Evolutionary conservation across 2,797 vertebrate species (phyloP).

Genomic region (Artibeus lituratus): DNA sequence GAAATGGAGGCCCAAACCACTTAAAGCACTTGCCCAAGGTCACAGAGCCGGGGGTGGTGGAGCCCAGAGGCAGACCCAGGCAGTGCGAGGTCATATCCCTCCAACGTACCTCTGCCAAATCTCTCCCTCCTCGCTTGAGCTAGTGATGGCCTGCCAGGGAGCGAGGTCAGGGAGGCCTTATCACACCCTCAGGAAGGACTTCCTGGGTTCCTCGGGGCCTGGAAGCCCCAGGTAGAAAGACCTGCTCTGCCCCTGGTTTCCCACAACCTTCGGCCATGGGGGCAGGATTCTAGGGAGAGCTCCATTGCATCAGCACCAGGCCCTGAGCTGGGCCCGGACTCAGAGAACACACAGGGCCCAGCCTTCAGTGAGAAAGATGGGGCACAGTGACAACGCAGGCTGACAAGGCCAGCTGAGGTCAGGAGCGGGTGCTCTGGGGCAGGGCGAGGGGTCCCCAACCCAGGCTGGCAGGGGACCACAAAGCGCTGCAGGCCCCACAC

Average conservation of each 20-base stretch:
- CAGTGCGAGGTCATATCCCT: neutral
- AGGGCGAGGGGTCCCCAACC: rapidly evolving
- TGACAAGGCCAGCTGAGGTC: neutral
- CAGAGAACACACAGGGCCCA: neutral
- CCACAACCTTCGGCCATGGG: neutral
- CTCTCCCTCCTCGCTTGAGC: neutral
- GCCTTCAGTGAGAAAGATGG: neutral
- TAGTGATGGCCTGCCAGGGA: neutral
- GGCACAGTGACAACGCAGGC: rapidly evolving
- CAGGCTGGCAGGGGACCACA: no score
- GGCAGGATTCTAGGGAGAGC: neutral
- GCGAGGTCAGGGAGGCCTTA: neutral
- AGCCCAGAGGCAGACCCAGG: neutral
- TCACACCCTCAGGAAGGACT: neutral
- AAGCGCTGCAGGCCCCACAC: neutral
- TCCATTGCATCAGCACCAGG: no score
- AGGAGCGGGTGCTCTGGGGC: neutral
- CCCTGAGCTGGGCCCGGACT: neutral
- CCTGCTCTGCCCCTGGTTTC: neutral
- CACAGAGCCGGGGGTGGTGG: neutral
- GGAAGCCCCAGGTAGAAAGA: neutral
- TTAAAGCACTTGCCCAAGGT: neutral
- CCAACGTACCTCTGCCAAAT: neutral
- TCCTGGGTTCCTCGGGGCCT: neutral
- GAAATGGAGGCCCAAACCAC: neutral